Base-by-base conservation (phyloP, 2,797 vertebrate genomes). In the Lerista edwardsae region DNA sequence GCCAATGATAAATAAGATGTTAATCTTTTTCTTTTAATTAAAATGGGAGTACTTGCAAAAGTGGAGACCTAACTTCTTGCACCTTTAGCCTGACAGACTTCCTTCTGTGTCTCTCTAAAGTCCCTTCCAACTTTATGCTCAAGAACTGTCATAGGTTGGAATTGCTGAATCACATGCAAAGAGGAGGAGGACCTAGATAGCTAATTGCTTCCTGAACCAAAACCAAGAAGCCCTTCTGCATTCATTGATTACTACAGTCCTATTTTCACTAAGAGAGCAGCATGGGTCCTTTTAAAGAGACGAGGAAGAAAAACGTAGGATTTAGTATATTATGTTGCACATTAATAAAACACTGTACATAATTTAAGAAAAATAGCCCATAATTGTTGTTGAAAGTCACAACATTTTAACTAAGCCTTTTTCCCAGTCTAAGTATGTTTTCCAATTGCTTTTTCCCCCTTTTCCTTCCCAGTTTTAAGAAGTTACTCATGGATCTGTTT, bases 21-120 rank as follows among this genome's bases (percentile, higher is more conserved):
- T 92, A 88, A 94, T 93, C 92, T 91, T 90, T 96, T 90, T 93
- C 88, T 89, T 93, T 94, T 95, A 95, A 96, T 96, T 93, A 91
- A 94, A 55, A 96, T 91, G 89, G 93, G 87, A 92, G 89, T 89
- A 86, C 92, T 94, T 89, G 90, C 88, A 94, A 89, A 86, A 89
- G 91, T 29, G 62, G 90, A 93, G 95, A 91, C 79, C 79, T 90
- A 55, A 91, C 91, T 78, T 79, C 88, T 80, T 83, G 93, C 90
- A 90, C 92, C 89, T 90, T 85, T 87, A 89, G 91, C 90, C 94
- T 19, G 4, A 23, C 5, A 80, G 82, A 88, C 82, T 92, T 91
- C 95, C 96, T 95, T 94, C 95, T 95, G 96, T 92, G 92, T 86
- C 84, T 31, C 90, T 92, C 93, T 86, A 55, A 93, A 95, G 93